Conservation (phyloP, 2,888 invertebrate genomes). For the Carterocephalus palaemon region DNA sequence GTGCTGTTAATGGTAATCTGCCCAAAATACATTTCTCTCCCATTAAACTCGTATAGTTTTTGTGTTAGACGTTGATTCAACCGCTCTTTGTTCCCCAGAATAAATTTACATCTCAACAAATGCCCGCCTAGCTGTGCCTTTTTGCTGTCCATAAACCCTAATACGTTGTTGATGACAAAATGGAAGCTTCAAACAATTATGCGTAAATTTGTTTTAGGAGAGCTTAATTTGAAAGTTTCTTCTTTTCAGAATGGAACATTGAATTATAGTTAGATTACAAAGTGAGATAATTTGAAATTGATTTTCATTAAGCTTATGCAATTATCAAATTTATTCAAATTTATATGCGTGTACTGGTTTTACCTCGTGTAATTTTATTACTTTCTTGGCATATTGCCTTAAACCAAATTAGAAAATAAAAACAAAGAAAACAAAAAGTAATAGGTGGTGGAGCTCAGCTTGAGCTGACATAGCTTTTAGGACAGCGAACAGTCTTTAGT, state of each 20-base stretch:
- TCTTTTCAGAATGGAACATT: slow-evolving; percentile 2
- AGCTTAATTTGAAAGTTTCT: slow-evolving; percentile 16
- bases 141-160: slow-evolving; percentile 51
- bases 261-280: neutral
- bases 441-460: too few relatives aligned
- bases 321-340: too few relatives aligned
- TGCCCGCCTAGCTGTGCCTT: slow-evolving; percentile 51
- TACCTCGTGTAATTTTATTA: too few relatives aligned
- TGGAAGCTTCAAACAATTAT: slow-evolving; percentile 50
- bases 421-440: too few relatives aligned
- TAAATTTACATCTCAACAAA: slow-evolving; percentile 74
- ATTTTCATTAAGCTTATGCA: too few relatives aligned
- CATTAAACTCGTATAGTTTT: slow-evolving; percentile 63
- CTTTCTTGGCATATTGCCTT: too few relatives aligned
- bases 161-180: slow-evolving; percentile 60
- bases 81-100: slow-evolving; percentile 60
- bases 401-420: too few relatives aligned
- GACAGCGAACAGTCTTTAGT: too few relatives aligned
- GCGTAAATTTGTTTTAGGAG: slow-evolving; percentile 20
- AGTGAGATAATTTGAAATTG: neutral
- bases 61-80: slow-evolving; percentile 44
- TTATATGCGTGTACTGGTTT: too few relatives aligned
- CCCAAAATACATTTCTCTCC: slow-evolving; percentile 49
- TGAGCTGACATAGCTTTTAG: too few relatives aligned
- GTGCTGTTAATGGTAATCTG: slow-evolving; percentile 40